Conservation (phyloP, 2,797 vertebrate genomes). For the Pantherophis vulpinus region DNA sequence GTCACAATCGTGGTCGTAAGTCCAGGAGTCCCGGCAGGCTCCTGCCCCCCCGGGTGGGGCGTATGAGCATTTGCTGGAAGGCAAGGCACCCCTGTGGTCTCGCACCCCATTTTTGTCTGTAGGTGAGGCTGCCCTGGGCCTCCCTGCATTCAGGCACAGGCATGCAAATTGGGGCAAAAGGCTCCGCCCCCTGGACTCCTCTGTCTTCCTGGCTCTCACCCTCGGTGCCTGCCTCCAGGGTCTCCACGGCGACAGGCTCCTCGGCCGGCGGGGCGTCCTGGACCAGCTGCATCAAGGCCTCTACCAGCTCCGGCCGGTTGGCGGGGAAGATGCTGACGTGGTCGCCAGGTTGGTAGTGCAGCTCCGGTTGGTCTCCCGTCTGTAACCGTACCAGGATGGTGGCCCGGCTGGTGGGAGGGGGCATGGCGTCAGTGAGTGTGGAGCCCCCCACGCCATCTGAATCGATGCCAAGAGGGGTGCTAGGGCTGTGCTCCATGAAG, state of each 20-base stretch:
- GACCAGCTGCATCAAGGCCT: slow-evolving; percentile 61
- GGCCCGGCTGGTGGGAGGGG: slow-evolving; percentile 59
- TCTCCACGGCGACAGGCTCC: slow-evolving; percentile 63
- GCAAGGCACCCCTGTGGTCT: not conserved
- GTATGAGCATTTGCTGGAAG: not conserved
- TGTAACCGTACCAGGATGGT: slow-evolving; percentile 72
- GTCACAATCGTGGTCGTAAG: no score
- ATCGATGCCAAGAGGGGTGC: not conserved
- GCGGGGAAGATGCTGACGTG: slow-evolving; percentile 74
- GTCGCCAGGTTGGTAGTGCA: slow-evolving; percentile 72
- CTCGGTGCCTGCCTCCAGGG: slow-evolving; percentile 60
- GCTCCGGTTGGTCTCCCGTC: slow-evolving; percentile 54
- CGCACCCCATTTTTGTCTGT: not conserved
- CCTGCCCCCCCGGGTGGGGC: no score
- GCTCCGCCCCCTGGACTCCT: no score
- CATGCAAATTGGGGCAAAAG: not conserved
- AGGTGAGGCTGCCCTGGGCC: not conserved
- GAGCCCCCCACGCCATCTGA: not conserved
- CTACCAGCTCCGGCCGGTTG: slow-evolving; percentile 67
- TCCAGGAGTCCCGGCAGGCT: no score
- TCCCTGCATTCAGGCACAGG: not conserved
- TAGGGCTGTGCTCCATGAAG: no score
- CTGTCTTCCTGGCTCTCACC: slow-evolving; percentile 33
- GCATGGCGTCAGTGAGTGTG: no score
- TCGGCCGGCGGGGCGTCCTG: slow-evolving; percentile 56